Percentiles rank a stretch among this genome's conserved stretches.
Evolutionary conservation across 2,113 vertebrate species (phyloP).

Genomic region (Lophius piscatorius): DNA sequence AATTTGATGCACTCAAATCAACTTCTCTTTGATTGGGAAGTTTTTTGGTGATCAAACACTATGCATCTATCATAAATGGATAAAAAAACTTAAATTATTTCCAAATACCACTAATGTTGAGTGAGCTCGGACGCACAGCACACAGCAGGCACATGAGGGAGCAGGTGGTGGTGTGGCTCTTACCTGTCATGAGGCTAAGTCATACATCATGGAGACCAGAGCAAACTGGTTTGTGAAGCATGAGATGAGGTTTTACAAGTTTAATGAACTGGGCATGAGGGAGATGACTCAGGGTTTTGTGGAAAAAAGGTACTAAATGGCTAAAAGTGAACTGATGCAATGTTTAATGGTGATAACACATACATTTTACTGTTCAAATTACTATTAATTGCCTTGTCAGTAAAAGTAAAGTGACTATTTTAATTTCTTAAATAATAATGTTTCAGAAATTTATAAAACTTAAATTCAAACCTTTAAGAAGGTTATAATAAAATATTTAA

Average conservation of each 20-base stretch:
- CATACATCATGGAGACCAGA: constrained; percentile 65
- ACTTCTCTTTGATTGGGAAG: neutral
- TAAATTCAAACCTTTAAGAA: no score
- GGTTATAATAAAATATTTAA: no score
- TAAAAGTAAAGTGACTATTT: no score
- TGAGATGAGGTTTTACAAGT: constrained; percentile 59
- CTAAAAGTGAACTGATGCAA: no score
- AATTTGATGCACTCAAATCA: neutral
- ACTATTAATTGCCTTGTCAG: no score
- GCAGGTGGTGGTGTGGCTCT: constrained; percentile 39
- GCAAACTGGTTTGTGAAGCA: constrained; percentile 67
- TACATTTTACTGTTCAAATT: no score
- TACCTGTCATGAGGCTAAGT: constrained; percentile 73
- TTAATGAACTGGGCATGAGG: constrained; percentile 41
- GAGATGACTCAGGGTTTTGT: constrained; percentile 14
- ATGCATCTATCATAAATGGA: constrained; percentile 11
- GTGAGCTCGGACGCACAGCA: constrained; percentile 46
- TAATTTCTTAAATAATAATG: no score
- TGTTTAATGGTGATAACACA: no score
- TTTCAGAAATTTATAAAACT: no score
- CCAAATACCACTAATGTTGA: constrained; percentile 38
- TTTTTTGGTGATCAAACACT: neutral
- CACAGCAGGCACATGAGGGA: constrained; percentile 33
- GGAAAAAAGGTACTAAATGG: neutral
- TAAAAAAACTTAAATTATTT: constrained; percentile 39